Evolutionary conservation across 1,140 invertebrate species (phyloP).

Genomic region (Teleopsis dalmanni): DNA sequence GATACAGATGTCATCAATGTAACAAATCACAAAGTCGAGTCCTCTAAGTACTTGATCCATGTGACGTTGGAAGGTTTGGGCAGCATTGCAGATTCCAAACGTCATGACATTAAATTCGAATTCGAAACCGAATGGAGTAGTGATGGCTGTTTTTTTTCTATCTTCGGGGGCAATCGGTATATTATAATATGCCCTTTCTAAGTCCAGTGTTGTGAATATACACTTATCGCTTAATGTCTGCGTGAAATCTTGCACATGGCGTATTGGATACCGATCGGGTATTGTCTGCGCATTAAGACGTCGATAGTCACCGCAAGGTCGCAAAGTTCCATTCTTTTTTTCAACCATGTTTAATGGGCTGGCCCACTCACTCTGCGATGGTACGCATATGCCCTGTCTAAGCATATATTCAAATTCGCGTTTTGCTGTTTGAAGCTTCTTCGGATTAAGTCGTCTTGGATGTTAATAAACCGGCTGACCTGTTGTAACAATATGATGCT

Average conservation of each 20-base stretch:
- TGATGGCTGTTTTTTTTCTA: conserved; percentile 39
- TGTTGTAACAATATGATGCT: too few species aligned
- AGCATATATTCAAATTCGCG: conserved; percentile 31
- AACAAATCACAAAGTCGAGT: conserved; percentile 31
- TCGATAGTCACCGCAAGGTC: conserved; percentile 48
- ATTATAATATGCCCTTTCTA: conserved; percentile 47
- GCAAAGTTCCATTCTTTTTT: conserved; percentile 41
- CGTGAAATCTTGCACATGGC: conserved; percentile 30
- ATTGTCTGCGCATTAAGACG: conserved; percentile 41
- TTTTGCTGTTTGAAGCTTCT: not conserved
- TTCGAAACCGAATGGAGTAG: conserved; percentile 36
- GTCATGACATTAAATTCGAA: too few species aligned
- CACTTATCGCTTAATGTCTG: conserved; percentile 29
- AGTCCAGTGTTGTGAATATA: conserved; percentile 47
- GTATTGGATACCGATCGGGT: conserved; percentile 44
- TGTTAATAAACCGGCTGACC: too few species aligned
- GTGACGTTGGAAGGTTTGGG: conserved; percentile 46
- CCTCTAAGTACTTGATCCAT: conserved; percentile 44
- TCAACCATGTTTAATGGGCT: conserved; percentile 41
- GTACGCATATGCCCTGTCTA: conserved; percentile 23
- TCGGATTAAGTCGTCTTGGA: not conserved
- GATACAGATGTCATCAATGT: conserved; percentile 49
- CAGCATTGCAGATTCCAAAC: conserved; percentile 36
- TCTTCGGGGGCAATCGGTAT: conserved; percentile 32
- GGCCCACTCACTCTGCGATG: conserved; percentile 25